These are phyloP conservation scores for Macrobrachium rosenbergii DNA, from an alignment of 1,140 invertebrate genomes.

Conservation along the genomic window DNA sequence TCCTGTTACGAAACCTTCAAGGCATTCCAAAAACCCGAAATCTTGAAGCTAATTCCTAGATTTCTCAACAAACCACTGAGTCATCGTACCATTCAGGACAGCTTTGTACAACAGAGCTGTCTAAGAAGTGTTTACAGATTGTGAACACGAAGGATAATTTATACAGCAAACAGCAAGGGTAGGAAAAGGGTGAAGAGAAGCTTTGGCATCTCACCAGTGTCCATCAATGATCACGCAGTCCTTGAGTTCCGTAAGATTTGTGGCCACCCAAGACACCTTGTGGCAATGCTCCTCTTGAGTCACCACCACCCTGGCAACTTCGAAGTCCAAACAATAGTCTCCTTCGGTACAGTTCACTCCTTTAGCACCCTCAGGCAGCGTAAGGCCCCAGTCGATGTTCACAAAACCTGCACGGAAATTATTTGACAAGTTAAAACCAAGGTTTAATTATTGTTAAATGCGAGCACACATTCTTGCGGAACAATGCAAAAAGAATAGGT, in stretches of 20 bases:
- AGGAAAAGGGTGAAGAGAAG: too few species aligned
- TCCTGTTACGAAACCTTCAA: too few species aligned
- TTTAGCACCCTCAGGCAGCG: slow-evolving; percentile 30
- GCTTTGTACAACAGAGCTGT: too few species aligned
- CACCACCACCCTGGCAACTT: slow-evolving; percentile 47
- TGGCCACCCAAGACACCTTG: too few species aligned
- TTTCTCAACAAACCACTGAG: too few species aligned
- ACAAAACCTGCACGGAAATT: not conserved
- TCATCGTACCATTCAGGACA: too few species aligned
- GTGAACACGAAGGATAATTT: too few species aligned
- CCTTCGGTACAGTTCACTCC: slow-evolving; percentile 39
- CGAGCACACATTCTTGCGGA: not conserved
- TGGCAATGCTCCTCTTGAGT: slow-evolving; percentile 46
- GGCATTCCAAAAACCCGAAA: too few species aligned
- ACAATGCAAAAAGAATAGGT: too few species aligned
- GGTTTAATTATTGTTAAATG: not conserved
- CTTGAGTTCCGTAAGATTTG: slow-evolving; percentile 17
- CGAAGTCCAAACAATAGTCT: slow-evolving; percentile 51
- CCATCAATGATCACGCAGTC: slow-evolving; percentile 39
- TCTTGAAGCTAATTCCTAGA: too few species aligned
- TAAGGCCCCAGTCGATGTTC: slow-evolving; percentile 43
- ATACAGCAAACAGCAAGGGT: too few species aligned
- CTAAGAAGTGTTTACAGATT: too few species aligned
- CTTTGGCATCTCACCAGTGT: slow-evolving; percentile 4
- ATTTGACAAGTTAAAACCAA: not conserved